Evolutionary conservation across 2,113 vertebrate genomes (phyloP).

Genomic region (Pardalotus punctatus): DNA sequence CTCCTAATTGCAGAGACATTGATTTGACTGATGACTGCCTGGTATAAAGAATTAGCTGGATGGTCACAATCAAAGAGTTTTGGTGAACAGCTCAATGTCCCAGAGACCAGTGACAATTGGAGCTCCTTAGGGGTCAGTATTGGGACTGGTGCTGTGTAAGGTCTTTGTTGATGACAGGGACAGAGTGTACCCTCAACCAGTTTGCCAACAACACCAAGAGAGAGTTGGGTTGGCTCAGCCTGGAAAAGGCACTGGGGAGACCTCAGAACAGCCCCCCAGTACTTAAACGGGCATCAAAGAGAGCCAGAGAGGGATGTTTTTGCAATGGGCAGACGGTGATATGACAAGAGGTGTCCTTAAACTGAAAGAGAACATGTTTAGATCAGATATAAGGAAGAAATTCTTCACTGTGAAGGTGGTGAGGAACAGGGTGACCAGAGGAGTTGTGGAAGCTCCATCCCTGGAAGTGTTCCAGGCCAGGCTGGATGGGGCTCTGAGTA

Average conservation of each 20-base stretch:
- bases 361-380: background rate
- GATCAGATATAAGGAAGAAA: background rate
- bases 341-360: background rate
- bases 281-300: background rate
- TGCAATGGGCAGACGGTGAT: background rate
- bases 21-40: background rate
- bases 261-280: background rate
- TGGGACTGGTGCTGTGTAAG: background rate
- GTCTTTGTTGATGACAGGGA: rapidly evolving
- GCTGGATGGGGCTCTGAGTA: background rate
- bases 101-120: rapidly evolving
- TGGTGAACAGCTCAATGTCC: background rate
- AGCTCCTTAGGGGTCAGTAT: background rate
- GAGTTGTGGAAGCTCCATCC: background rate
- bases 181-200: background rate
- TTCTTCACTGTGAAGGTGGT: background rate
- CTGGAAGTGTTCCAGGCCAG: background rate
- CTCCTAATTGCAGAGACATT: background rate
- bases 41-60: background rate
- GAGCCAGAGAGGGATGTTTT: background rate
- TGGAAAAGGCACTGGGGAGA: background rate
- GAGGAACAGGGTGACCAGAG: background rate
- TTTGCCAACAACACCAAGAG: too few species aligned
- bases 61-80: background rate
- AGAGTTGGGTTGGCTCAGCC: background rate